These are phyloP conservation scores for Tetramorium alpestre DNA, from an alignment of 1,140 invertebrate genomes.

Conservation along the genomic window DNA sequence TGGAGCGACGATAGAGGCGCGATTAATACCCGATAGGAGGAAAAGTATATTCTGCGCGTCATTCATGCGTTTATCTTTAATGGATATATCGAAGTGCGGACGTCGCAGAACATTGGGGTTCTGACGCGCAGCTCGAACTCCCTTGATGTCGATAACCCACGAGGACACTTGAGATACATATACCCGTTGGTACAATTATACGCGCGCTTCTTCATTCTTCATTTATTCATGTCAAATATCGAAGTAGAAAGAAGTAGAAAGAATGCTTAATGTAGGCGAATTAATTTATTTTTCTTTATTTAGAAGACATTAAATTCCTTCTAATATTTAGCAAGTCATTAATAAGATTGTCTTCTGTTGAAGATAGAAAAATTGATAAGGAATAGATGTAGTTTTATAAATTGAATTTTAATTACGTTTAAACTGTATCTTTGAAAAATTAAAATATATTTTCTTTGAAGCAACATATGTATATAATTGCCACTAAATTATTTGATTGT, in stretches of 20 bases:
- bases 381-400: background rate
- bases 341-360: background rate
- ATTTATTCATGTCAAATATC: background rate
- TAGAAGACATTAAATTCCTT: background rate
- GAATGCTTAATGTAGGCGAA: background rate
- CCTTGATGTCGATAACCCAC: conserved; percentile 37
- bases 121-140: conserved; percentile 22
- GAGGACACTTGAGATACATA: conserved; percentile 10
- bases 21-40: background rate
- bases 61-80: conserved; percentile 49
- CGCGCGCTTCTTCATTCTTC: conserved; percentile 3
- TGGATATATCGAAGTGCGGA: conserved; percentile 26
- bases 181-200: background rate
- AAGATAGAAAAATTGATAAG: background rate
- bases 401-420: background rate
- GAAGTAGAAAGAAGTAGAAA: too few species aligned
- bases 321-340: background rate
- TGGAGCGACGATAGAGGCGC: background rate
- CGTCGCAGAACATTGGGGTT: background rate
- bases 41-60: conserved; percentile 22
- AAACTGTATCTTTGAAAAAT: background rate
- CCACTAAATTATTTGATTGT: background rate
- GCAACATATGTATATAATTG: background rate
- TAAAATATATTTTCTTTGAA: background rate
- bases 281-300: background rate